Evolutionary conservation across 2,797 vertebrate genomes (phyloP).

Genomic region (Gastrophryne carolinensis): DNA sequence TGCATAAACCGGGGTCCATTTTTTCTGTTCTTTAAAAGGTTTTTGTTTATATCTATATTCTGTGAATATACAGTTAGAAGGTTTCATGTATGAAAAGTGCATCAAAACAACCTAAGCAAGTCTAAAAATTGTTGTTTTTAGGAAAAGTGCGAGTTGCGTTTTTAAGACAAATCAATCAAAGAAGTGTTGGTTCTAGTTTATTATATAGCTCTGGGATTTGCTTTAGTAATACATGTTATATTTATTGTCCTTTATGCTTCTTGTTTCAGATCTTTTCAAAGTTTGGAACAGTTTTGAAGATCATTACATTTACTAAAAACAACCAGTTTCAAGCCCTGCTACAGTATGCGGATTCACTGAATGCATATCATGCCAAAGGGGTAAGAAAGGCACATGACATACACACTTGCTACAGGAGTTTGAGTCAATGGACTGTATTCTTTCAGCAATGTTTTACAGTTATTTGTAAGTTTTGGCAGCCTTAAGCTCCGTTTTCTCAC

Average conservation of each 20-base stretch:
- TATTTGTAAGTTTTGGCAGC: conserved; percentile 31
- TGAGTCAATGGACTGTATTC: not conserved
- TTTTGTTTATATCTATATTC: too few species aligned
- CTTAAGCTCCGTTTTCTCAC: conserved; percentile 21
- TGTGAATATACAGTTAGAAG: too few species aligned
- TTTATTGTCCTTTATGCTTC: conserved; percentile 12
- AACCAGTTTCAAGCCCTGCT: conserved; percentile 80
- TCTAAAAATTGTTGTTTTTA: too few species aligned
- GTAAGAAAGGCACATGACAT: conserved; percentile 64
- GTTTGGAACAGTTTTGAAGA: conserved; percentile 81
- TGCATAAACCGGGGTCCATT: too few species aligned
- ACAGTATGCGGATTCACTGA: conserved; percentile 73
- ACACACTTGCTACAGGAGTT: not conserved
- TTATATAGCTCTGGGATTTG: too few species aligned
- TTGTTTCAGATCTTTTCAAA: conserved; percentile 77
- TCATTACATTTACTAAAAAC: conserved; percentile 80
- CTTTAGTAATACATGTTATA: too few species aligned
- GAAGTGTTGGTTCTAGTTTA: too few species aligned
- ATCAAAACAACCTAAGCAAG: too few species aligned
- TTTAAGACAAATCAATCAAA: too few species aligned
- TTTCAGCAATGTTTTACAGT: conserved; percentile 20
- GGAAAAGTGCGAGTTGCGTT: too few species aligned
- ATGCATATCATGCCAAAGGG: conserved; percentile 78
- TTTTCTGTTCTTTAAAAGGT: too few species aligned
- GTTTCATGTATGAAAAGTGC: too few species aligned